These are phyloP conservation scores for Pammene fasciana DNA, from an alignment of 2,888 invertebrate genomes.

Conservation along the genomic window DNA sequence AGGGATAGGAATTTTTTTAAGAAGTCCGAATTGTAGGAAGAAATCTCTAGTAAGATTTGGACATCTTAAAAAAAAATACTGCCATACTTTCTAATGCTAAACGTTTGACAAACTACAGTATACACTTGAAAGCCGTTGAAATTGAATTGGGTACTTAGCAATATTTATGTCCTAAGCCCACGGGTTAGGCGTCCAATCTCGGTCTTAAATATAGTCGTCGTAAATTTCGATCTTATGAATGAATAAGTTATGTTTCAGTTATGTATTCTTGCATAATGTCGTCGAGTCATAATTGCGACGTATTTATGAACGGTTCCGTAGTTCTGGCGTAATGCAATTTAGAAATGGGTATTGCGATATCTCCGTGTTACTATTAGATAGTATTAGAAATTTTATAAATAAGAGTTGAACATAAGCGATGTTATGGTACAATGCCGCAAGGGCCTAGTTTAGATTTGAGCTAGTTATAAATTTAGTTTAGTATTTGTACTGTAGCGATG, in stretches of 20 bases:
- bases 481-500: no score
- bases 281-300: constrained; percentile 38
- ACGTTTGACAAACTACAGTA: constrained; percentile 25
- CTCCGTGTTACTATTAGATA: constrained; percentile 3
- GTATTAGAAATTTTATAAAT: background rate
- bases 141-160: constrained; percentile 37
- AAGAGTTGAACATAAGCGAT: background rate
- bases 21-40: no score
- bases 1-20: no score
- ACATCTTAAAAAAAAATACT: no score
- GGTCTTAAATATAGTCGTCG: constrained; percentile 30
- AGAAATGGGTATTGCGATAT: constrained; percentile 17
- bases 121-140: constrained; percentile 34
- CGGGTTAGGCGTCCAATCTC: constrained; percentile 40
- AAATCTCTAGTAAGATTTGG: no score
- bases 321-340: constrained; percentile 33
- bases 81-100: constrained; percentile 13
- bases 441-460: no score
- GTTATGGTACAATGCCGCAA: background rate
- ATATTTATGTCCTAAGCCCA: constrained; percentile 40
- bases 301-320: constrained; percentile 39
- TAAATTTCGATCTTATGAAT: constrained; percentile 41
- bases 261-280: constrained; percentile 38
- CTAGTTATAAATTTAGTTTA: no score
- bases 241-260: constrained; percentile 40